Evolutionary conservation across 1,140 invertebrate genomes (phyloP), one percentile per base, ranked within the genome.

Genomic region (Spodoptera litura): DNA sequence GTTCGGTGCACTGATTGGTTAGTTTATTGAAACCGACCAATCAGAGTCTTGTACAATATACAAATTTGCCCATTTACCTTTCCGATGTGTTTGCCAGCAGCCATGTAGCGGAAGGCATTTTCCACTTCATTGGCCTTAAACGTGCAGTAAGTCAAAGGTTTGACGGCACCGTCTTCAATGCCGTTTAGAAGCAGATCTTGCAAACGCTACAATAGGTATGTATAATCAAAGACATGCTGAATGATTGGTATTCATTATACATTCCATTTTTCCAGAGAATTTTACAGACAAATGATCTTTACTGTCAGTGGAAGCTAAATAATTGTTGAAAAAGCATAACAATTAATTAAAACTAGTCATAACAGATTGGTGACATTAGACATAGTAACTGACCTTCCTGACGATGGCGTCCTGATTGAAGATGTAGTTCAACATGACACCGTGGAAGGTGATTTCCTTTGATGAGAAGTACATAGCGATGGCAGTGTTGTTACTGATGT

Each of bases 11-110:
- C 20, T 20, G 1, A 20, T 20, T 20, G 20, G 20, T 20, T 20
- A 1, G 20, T 20, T 20, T 1, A 20, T 20, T 20, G 20, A 20
- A 20, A 1, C 20, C 20, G 20, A 1, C 20, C 20, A 20, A 20
- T 20, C 20, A 20, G 20, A 20, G 20, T 1, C 20, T 44, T 44
- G 58, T 11, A 44, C 9, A 44, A 44, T 44, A 44, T 44, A 10
- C 9, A 31, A 0, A 31, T 15, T 85, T 56, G 98, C 97, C 95
- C 31, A 31, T 15, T 85, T 56, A 98, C 97, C 95, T 98, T 98
- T 78, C 98, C 98, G 77, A 98, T 97, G 90, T 98, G 98, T 94
- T 98, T 98, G 12, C 98, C 98, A 78, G 96, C 96, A 5, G 97
- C 96, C 96, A 98, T 97, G 86, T 96, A 96, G 66, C 96, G 93